These are phyloP conservation scores for Pterobdella sp. DNA, from an alignment of 2,888 invertebrate genomes.

Conservation along the genomic window DNA sequence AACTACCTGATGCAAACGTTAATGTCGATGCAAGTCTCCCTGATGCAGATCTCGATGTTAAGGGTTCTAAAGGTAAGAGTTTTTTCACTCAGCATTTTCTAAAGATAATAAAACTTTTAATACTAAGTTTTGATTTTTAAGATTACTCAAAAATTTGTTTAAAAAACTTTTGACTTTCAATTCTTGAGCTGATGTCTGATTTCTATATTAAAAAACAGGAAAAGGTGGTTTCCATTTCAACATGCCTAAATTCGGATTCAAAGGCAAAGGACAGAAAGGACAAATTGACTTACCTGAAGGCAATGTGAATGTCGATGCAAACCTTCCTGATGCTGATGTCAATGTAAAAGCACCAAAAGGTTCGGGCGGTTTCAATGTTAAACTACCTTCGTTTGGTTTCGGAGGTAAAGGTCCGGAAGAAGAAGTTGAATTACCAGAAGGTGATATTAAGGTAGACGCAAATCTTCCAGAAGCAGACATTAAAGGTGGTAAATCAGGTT, in stretches of 20 bases:
- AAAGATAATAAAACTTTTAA: no score
- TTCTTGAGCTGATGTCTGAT: no score
- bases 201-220: slow-evolving; percentile 6
- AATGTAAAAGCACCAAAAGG: slow-evolving; percentile 18
- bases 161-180: background rate
- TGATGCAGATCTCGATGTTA: background rate
- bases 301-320: background rate
- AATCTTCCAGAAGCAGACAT: slow-evolving; percentile 5
- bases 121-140: no score
- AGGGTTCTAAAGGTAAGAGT: no score
- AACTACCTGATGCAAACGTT: no score
- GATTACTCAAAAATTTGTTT: background rate
- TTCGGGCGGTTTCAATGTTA: slow-evolving; percentile 24
- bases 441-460: background rate
- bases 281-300: slow-evolving; percentile 13
- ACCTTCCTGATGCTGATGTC: background rate
- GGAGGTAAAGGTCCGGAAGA: slow-evolving; percentile 26
- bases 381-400: slow-evolving; percentile 24
- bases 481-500: slow-evolving; percentile 4
- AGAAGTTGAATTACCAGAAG: slow-evolving; percentile 18
- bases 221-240: slow-evolving; percentile 19
- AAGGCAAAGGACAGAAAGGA: slow-evolving; percentile 25
- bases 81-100: no score
- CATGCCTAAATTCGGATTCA: slow-evolving; percentile 23
- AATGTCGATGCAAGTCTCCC: background rate